phyloP scores from a whole-genome alignment of 2,113 vertebrate genomes.

The Oryzias celebensis region DNA sequence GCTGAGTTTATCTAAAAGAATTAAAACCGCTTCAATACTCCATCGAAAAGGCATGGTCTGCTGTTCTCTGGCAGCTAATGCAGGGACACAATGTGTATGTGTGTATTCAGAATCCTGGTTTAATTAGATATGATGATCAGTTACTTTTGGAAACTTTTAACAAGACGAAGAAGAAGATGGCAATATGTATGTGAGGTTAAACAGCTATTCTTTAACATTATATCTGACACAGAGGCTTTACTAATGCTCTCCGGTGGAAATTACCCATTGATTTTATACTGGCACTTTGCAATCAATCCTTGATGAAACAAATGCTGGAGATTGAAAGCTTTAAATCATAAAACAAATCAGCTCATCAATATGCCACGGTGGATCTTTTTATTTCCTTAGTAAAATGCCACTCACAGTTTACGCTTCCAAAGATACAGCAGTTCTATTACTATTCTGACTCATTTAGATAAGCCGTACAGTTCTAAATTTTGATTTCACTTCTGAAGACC shows the following conservation, averaged over 20 bases:
- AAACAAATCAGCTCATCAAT: conserved; percentile 58
- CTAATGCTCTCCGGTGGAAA: conserved; percentile 71
- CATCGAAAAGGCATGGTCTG: background rate
- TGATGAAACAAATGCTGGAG: conserved; percentile 59
- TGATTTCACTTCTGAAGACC: too few relatives aligned
- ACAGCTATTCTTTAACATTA: conserved; percentile 16
- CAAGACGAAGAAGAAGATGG: conserved; percentile 21
- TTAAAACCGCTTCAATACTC: conserved; percentile 15
- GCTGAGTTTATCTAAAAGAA: conserved; percentile 11
- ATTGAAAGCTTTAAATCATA: conserved; percentile 72
- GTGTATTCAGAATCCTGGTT: background rate
- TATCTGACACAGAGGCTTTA: conserved; percentile 53
- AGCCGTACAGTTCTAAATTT: too few relatives aligned
- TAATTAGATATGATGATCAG: background rate
- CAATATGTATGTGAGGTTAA: conserved; percentile 40
- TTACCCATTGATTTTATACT: conserved; percentile 67
- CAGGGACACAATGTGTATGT: background rate
- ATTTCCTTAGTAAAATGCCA: conserved; percentile 10
- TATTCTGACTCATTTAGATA: too few relatives aligned
- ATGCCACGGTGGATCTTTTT: conserved; percentile 41
- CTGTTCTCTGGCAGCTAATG: background rate
- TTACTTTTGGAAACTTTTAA: conserved; percentile 19
- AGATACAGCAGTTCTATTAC: too few relatives aligned
- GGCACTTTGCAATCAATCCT: conserved; percentile 50
- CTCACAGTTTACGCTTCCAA: background rate